phyloP scores from a whole-genome alignment of 2,888 invertebrate genomes.

The Drosophila anomalata region DNA sequence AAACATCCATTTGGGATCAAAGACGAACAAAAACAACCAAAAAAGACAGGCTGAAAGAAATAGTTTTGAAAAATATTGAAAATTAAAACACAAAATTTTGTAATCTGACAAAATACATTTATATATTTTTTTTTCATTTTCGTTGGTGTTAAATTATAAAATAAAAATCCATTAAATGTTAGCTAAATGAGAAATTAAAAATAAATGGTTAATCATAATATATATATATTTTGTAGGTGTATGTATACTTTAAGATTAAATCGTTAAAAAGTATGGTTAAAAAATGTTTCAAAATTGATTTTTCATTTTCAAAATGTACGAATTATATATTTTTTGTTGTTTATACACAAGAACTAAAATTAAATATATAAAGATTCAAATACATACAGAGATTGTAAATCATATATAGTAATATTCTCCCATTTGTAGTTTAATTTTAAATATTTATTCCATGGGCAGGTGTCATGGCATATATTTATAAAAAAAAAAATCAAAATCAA shows the following conservation, averaged over 20 bases:
- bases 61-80: conserved; percentile 6
- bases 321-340: conserved; percentile 10
- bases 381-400: conserved; percentile 27
- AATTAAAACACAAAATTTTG: conserved; percentile 24
- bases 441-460: neutral
- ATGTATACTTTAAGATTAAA: conserved; percentile 32
- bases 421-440: neutral
- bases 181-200: conserved; percentile 34
- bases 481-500: conserved; percentile 3
- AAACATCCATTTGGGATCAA: conserved; percentile 24
- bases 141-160: conserved; percentile 35
- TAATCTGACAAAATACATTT: conserved; percentile 43
- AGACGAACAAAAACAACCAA: neutral
- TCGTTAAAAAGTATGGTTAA: conserved; percentile 27
- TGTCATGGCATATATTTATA: conserved; percentile 7
- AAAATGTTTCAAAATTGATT: conserved; percentile 15
- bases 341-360: conserved; percentile 33
- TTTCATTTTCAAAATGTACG: conserved; percentile 17
- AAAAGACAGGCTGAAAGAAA: conserved; percentile 8
- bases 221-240: neutral
- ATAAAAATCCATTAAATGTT: conserved; percentile 35
- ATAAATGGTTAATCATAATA: conserved; percentile 33
- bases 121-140: conserved; percentile 14
- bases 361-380: conserved; percentile 40
- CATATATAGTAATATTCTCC: conserved; percentile 7